Percentiles rank a stretch among this genome's conserved stretches.
These are phyloP conservation scores for Eupithecia dodoneata DNA, from an alignment of 2,888 invertebrate genomes.

Conservation along the genomic window DNA sequence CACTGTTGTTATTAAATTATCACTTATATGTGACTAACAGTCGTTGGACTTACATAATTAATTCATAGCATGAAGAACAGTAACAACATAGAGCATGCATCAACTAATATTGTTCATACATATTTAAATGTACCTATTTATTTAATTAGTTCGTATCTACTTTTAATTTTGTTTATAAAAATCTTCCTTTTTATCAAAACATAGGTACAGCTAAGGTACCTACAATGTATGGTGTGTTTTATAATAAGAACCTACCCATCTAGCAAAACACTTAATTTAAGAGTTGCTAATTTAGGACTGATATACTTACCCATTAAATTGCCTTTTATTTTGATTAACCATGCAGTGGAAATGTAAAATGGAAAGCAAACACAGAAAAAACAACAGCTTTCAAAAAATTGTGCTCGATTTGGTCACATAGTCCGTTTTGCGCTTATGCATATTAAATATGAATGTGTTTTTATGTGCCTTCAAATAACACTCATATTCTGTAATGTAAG, in stretches of 20 bases:
- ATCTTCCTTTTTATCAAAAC: conserved; percentile 18
- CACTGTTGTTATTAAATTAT: conserved; percentile 17
- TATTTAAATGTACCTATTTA: conserved; percentile 10
- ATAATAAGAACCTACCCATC: neutral
- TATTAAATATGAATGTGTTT: neutral
- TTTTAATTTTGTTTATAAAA: conserved; percentile 22
- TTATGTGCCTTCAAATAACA: neutral
- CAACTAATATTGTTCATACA: conserved; percentile 23
- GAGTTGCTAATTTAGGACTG: neutral
- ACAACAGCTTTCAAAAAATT: neutral
- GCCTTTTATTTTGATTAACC: neutral
- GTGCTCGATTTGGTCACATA: conserved; percentile 22
- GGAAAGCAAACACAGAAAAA: neutral
- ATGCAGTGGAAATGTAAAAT: neutral
- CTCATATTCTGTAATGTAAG: conserved; percentile 17
- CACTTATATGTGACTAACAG: conserved; percentile 30
- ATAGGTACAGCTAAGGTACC: neutral
- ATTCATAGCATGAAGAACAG: conserved; percentile 31
- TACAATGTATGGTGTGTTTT: neutral
- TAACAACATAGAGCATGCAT: conserved; percentile 33
- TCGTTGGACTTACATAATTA: conserved; percentile 14
- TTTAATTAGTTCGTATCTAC: conserved; percentile 16
- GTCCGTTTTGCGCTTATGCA: neutral
- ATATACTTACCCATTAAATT: neutral
- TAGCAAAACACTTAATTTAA: neutral